A percentile compares a stretch with the other conserved stretches of the same genome.
Evolutionary conservation across 1,140 invertebrate genomes (phyloP).

Genomic region (Macrosteles quadrilineatus): DNA sequence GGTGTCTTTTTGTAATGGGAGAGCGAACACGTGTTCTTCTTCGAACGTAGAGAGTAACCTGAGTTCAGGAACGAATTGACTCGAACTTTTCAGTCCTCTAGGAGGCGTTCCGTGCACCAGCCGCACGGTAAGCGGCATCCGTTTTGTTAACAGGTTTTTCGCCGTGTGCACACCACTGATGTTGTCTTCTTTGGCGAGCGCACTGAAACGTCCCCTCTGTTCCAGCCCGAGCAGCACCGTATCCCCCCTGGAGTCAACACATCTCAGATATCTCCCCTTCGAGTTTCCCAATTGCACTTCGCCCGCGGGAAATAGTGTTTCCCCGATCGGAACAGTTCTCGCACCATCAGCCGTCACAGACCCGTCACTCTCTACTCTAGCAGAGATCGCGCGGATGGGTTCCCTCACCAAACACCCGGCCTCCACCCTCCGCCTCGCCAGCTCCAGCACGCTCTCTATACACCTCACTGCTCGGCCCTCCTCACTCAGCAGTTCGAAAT

Average conservation of each 20-base stretch:
- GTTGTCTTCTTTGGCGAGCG: constrained; percentile 85
- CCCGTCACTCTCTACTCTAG: constrained; percentile 64
- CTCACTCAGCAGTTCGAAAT: constrained; percentile 92
- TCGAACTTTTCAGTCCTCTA: constrained; percentile 73
- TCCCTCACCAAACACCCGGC: constrained; percentile 82
- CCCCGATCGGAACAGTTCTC: constrained; percentile 64
- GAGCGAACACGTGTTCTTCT: constrained; percentile 79
- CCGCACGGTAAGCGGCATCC: constrained; percentile 87
- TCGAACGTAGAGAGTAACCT: constrained; percentile 81
- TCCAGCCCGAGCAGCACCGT: constrained; percentile 81
- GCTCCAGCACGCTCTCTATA: constrained; percentile 83
- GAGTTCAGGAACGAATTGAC: constrained; percentile 75
- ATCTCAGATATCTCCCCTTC: constrained; percentile 75
- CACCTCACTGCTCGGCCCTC: constrained; percentile 86
- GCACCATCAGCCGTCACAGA: constrained; percentile 69
- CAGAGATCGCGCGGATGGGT: constrained; percentile 77
- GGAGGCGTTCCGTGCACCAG: constrained; percentile 85
- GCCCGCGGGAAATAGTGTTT: constrained; percentile 73
- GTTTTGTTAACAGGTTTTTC: constrained; percentile 80
- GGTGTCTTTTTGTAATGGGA: constrained; percentile 78
- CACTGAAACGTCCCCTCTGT: constrained; percentile 86
- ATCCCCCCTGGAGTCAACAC: constrained; percentile 81
- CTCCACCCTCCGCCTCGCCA: constrained; percentile 74
- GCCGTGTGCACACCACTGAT: constrained; percentile 90
- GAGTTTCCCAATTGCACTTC: constrained; percentile 60